Evolutionary conservation across 2,888 invertebrate genomes (phyloP).

Genomic region (Elegia similella): DNA sequence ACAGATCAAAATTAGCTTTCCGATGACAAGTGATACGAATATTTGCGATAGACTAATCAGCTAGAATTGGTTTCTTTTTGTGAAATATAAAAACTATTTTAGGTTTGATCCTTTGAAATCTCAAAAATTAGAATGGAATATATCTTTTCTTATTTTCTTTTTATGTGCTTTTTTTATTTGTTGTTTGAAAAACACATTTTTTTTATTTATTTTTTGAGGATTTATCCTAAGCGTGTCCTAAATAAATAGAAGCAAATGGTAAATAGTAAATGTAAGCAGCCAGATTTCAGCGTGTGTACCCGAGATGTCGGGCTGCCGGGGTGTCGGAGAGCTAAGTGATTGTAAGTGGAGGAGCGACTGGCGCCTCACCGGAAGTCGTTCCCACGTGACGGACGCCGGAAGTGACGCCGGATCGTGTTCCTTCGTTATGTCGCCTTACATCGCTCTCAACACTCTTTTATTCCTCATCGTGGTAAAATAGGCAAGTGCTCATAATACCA

Average conservation of each 20-base stretch:
- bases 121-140: neutral
- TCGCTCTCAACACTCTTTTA: slow-evolving; percentile 51
- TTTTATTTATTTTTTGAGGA: neutral
- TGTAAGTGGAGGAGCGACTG: slow-evolving; percentile 71
- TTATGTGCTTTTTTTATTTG: neutral
- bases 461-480: slow-evolving; percentile 30
- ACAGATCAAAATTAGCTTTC: slow-evolving; percentile 8
- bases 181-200: neutral
- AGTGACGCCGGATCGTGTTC: slow-evolving; percentile 72
- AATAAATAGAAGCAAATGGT: neutral
- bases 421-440: slow-evolving; percentile 65
- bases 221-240: neutral
- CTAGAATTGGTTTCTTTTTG: neutral
- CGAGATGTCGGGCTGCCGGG: slow-evolving; percentile 39
- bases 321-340: slow-evolving; percentile 71
- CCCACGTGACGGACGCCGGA: slow-evolving; percentile 78
- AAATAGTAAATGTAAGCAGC: slow-evolving; percentile 23
- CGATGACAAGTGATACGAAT: neutral
- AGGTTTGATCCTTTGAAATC: neutral
- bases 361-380: slow-evolving; percentile 78
- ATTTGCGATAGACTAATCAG: neutral
- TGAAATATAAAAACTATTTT: neutral
- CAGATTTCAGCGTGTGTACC: slow-evolving; percentile 43
- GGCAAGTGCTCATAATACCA: neutral
- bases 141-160: neutral